Percentiles rank a stretch among this genome's conserved stretches.
Conservation (phyloP, 2,888 invertebrate species). For the Macropis europaea region DNA sequence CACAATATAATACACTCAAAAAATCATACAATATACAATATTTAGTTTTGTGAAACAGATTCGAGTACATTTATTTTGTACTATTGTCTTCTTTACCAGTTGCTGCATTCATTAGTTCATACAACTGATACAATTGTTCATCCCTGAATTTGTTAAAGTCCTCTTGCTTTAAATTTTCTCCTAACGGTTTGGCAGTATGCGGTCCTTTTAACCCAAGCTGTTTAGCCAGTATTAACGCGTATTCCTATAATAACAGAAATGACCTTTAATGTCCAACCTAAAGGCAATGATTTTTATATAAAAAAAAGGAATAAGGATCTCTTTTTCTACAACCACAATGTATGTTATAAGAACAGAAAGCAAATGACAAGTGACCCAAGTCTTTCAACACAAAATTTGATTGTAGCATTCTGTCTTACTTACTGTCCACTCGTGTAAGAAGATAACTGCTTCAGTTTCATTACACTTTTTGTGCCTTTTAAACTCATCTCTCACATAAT, state of each 20-base stretch:
- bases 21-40: neutral
- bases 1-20: neutral
- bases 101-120: slow-evolving; percentile 90
- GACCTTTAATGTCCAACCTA: neutral
- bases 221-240: slow-evolving; percentile 87
- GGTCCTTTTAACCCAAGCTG: slow-evolving; percentile 87
- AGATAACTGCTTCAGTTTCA: slow-evolving; percentile 86
- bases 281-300: neutral
- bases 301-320: neutral
- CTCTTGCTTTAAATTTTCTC: slow-evolving; percentile 83
- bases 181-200: slow-evolving; percentile 83
- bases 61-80: slow-evolving; percentile 29
- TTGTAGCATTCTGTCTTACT: slow-evolving; percentile 67
- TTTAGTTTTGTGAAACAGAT: neutral
- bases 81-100: slow-evolving; percentile 76
- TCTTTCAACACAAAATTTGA: neutral
- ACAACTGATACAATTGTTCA: slow-evolving; percentile 92
- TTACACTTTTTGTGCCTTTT: slow-evolving; percentile 89
- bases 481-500: slow-evolving; percentile 92
- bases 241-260: slow-evolving; percentile 82
- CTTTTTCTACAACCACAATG: neutral
- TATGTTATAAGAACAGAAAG: neutral
- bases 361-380: slow-evolving; percentile 5
- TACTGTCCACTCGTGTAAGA: slow-evolving; percentile 95
- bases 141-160: slow-evolving; percentile 87